Percentiles rank a stretch among this genome's conserved stretches.
Conservation (phyloP, 35 echinoderm and acorn worm species). For the Heliocidaris erythrogramma region DNA sequence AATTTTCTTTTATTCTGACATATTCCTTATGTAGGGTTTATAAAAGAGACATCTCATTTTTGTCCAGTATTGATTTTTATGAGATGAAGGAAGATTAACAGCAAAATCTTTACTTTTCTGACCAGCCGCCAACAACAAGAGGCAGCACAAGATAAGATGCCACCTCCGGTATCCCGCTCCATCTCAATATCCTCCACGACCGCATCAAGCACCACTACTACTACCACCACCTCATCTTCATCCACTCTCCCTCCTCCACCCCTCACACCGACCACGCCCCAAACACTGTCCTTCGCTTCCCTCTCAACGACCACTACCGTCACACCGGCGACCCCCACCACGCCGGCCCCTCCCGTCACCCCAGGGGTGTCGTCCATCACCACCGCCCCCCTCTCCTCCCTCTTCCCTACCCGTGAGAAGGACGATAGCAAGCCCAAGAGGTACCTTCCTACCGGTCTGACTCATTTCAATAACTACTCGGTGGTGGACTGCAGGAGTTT, state of each 20-base stretch:
- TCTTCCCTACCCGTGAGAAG: slow-evolving; percentile 63
- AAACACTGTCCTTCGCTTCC: background rate
- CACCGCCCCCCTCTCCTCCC: slow-evolving; percentile 56
- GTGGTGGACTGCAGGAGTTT: slow-evolving; percentile 94
- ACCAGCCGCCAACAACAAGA: slow-evolving; percentile 81
- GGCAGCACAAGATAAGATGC: slow-evolving; percentile 69
- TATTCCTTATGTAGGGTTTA: no score
- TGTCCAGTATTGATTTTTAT: no score
- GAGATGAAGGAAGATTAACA: no score
- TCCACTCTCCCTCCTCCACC: slow-evolving; percentile 31
- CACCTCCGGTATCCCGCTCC: background rate
- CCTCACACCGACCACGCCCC: slow-evolving; percentile 25
- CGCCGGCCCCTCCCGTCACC: slow-evolving; percentile 52
- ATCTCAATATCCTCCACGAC: slow-evolving; percentile 35
- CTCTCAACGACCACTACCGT: slow-evolving; percentile 19
- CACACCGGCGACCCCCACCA: slow-evolving; percentile 54
- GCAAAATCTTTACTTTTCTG: background rate
- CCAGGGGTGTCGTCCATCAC: slow-evolving; percentile 56
- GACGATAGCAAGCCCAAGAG: slow-evolving; percentile 88
- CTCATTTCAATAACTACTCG: slow-evolving; percentile 84
- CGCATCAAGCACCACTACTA: slow-evolving; percentile 40
- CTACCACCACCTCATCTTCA: slow-evolving; percentile 51
- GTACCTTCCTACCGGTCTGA: slow-evolving; percentile 86
- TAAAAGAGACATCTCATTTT: no score
- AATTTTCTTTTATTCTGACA: no score